phyloP scores from a whole-genome alignment of 2,113 vertebrate species.

The Pongo abelii region DNA sequence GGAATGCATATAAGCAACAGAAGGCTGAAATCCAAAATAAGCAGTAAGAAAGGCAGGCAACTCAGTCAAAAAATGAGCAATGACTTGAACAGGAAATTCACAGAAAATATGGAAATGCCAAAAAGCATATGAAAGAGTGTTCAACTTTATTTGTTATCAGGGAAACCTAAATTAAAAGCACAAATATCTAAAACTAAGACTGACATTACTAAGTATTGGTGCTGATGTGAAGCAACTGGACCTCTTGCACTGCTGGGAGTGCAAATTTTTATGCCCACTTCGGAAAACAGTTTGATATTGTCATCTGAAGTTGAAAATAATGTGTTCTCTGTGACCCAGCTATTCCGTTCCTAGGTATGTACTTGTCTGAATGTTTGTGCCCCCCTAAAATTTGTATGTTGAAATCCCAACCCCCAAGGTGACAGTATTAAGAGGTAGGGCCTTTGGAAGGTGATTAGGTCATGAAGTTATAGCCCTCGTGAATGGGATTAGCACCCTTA shows the following conservation, averaged over 20 bases:
- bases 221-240: neutral
- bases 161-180: too few relatives aligned
- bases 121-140: neutral
- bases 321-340: neutral
- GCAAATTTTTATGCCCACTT: neutral
- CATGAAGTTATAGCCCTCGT: neutral
- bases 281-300: neutral
- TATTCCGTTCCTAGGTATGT: neutral
- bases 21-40: neutral
- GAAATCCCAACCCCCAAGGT: neutral
- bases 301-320: neutral
- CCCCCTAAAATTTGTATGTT: neutral
- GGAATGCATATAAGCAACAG: neutral
- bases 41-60: neutral
- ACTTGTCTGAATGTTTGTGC: neutral
- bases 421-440: too few relatives aligned
- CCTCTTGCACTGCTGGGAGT: neutral
- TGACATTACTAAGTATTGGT: neutral
- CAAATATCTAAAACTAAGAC: neutral
- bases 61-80: neutral
- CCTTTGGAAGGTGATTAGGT: too few relatives aligned
- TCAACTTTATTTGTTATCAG: neutral
- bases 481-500: neutral
- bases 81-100: neutral
- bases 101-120: neutral